Evolutionary conservation across 2,113 vertebrate genomes (phyloP).

Genomic region (Grammomys surdaster): DNA sequence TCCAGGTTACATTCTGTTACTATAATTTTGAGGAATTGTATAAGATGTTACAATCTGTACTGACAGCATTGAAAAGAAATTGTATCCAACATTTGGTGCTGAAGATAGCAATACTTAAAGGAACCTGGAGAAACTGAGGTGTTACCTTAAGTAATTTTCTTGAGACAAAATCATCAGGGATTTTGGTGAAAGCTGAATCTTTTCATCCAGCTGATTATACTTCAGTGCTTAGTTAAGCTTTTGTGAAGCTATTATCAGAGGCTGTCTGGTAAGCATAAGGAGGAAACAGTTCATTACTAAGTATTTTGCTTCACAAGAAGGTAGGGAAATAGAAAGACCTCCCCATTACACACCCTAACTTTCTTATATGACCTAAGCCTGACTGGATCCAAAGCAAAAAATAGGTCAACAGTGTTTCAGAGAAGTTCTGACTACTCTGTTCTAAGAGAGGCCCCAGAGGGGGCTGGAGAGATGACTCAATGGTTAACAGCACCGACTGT

Average conservation of each 20-base stretch:
- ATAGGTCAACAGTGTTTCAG: not conserved
- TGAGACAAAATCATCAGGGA: not conserved
- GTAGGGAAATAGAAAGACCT: not conserved
- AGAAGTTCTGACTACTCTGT: not conserved
- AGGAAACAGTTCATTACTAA: not conserved
- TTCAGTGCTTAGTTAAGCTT: not conserved
- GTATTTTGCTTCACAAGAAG: slow-evolving; percentile 39
- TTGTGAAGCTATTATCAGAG: slow-evolving; percentile 3
- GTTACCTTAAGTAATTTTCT: not conserved
- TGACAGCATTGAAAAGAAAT: not conserved
- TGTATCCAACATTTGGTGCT: not conserved
- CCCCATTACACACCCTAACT: not conserved
- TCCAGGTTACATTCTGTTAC: not conserved
- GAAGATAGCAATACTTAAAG: not conserved
- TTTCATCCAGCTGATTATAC: not conserved
- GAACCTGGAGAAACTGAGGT: slow-evolving; percentile 20
- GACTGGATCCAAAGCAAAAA: not conserved
- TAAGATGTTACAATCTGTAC: not conserved
- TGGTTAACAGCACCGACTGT: no score
- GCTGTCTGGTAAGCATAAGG: not conserved
- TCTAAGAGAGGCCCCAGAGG: not conserved
- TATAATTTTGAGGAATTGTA: not conserved
- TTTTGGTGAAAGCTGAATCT: not conserved
- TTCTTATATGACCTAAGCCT: slow-evolving; percentile 4
- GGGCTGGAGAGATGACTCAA: not conserved